Base-by-base conservation (phyloP, 2,113 vertebrate genomes). In the Myiopsitta monachus region DNA sequence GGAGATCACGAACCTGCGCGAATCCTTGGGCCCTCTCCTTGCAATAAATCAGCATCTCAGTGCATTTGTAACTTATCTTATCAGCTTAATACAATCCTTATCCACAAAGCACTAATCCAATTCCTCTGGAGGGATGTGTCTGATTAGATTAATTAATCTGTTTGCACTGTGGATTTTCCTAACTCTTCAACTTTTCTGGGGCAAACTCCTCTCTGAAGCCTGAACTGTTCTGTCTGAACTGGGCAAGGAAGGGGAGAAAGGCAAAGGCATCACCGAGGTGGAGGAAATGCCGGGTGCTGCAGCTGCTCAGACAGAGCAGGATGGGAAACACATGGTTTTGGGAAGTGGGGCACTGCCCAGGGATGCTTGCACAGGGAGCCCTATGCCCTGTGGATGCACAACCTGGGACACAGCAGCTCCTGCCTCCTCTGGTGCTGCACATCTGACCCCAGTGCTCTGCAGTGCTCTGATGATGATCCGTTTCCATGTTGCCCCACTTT, bases 31-130 rank as follows among this genome's bases (percentile, higher is more conserved):
- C 55, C 18, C 51, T 90, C 76, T 86, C 80, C 94, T 90, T 92
- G 80, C 91, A 95, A 96, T 96, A 96, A 94, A 93, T 96, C 96
- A 95, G 83, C 92, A 94, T 96, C 96, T 97, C 78, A 83, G 84
- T 91, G 94, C 80, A 86, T 83, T 82, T 81, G 89, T 87, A 92
- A 93, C 51, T 83, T 87, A 41, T 86, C 82, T 95, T 97, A 90
- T 90, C 94, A 74, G 74, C 62, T 95, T 88, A 94, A 97, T 83
- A 64, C 86, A 80, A 94, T 91, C 78, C 95, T 96, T 95, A 84
- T 97, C 92, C 93, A 89, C 57, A 95, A 91, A 74, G 68, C 77
- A 78, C 80, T 94, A 97, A 95, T 94, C 88, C 95, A 94, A 93
- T 97, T 97, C 82, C 80, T 64, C 95, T 38, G 41, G 87, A 75